Base-by-base conservation (phyloP, 1,140 invertebrate genomes). In the Hycleus phaleratus region DNA sequence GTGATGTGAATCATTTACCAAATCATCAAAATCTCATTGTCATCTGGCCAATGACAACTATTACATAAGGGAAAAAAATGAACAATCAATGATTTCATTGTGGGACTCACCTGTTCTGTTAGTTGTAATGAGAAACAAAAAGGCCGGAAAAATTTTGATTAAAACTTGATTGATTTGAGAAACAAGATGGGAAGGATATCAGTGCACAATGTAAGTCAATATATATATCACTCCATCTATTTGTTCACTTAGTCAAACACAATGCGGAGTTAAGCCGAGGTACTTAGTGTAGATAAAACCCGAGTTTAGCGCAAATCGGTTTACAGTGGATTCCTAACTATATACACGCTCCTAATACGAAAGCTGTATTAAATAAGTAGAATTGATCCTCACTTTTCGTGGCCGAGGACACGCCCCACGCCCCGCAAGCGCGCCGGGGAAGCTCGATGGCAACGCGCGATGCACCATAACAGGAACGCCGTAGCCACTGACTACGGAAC, bases 331-430 rank as follows among this genome's bases (percentile, higher is more conserved):
- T 73, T 73, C 70, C 71, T 72, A 73, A 73, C 71, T 73, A 73
- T 73, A 73, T 73, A 73, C 71, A 73, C 71, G 71, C 70, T 67
- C 64, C 71, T 73, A 73, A 73, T 73, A 73, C 71, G 71, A 72
- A 73, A 72, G 70, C 71, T 72, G 71, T 73, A 73, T 73, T 73
- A 73, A 73, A 73, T 73, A 73, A 73, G 71, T 73, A 69, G 71
- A 73, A 73, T 73, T 71, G 71, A 73, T 73, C 70, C 71, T 72
- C 71, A 73, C 71, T 73, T 73, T 73, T 72, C 71, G 69, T 69
- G 63, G 68, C 68, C 67, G 66, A 46, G 69, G 63, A 63, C 67
- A 63, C 63, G 58, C 60, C 58, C 68, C 64, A 61, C 68, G 63
- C 67, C 67, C 64, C 60, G 53, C 55, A 47, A 59, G 47, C 52